Percentiles rank a stretch among this genome's conserved stretches.
Evolutionary conservation across 2,113 vertebrate species (phyloP).

Genomic region (Dendropsophus ebraccatus): DNA sequence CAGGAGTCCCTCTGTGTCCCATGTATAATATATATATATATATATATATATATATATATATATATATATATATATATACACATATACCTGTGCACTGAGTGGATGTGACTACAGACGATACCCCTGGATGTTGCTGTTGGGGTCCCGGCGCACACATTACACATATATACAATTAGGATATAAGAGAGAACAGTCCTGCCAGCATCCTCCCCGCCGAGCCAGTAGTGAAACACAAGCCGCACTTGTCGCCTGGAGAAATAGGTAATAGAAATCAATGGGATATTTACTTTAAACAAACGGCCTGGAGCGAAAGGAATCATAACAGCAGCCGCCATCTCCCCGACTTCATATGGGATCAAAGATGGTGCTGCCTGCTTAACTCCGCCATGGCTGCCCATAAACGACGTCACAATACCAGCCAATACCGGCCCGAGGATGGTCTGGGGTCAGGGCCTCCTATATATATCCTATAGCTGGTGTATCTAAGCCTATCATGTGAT

Average conservation of each 20-base stretch:
- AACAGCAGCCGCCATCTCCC: neutral
- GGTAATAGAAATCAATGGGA: slow-evolving; percentile 43
- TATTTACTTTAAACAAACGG: slow-evolving; percentile 43
- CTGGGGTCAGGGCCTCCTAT: neutral
- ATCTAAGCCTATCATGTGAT: neutral
- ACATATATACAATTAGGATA: neutral
- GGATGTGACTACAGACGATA: neutral
- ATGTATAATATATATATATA: no score
- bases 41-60: no score
- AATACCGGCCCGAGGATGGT: no score
- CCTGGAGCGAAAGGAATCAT: slow-evolving; percentile 25
- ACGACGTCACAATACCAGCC: neutral
- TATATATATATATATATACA: no score
- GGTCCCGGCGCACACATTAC: slow-evolving; percentile 32
- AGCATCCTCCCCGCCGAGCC: neutral
- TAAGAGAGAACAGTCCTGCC: neutral
- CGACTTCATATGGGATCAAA: neutral
- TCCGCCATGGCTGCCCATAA: neutral
- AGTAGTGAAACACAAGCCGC: slow-evolving; percentile 1
- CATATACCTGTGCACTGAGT: no score
- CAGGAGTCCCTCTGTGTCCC: no score
- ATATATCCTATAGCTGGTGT: neutral
- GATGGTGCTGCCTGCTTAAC: neutral
- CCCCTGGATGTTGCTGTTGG: neutral
- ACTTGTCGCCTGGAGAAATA: slow-evolving; percentile 6